Evolutionary conservation across 92 coral and sea anemone genomes (phyloP), one percentile per base, ranked within the genome.

Genomic region (Metridium senile): DNA sequence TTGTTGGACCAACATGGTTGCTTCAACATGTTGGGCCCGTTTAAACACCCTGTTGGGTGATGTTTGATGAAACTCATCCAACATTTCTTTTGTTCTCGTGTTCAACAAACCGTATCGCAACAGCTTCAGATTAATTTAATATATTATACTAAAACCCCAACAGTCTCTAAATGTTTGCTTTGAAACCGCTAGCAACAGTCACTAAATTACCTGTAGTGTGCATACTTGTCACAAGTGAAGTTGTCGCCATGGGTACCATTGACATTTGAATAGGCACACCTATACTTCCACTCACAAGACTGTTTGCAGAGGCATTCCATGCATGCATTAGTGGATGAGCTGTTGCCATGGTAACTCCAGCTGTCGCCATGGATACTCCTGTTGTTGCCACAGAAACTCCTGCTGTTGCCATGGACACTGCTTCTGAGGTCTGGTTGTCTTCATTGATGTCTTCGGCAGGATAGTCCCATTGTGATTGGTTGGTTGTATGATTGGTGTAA

Each of bases 401-500:
- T 9, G 62, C 47, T 18, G 86, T 62, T 25, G 75, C 76, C 26
- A 71, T 46, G 73, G 81, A 43, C 26, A 68, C 74, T 13, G 49
- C 13, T 6, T 39, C 13, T 39, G 49, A 39, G 6, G 78, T 57
- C 9, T 53, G 75, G 23, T 51, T 32, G 26, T 73, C 75, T 39
- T 39, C 49, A 39, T 4, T 6, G 0, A 57, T 70, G 9, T 74
- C 86, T 0, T 73, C 81, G 16, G 83, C 54, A 0, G 99, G 99
- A 57, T 78, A 95, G 32, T 95, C 99, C 99, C 99, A 95, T 68
- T 89, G 93, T 0, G 97, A 95, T 39, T 95, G 85, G 0, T 97
- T 89, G 4, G 97, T 93, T 34, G 81, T 82, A 13, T 65, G 23
- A 71, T 95, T 91, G 34, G 96, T 95, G 85, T 95, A 95, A 82